A percentile compares a stretch with the other conserved stretches of the same genome.
Conservation (phyloP, 2,113 vertebrate species). For the pig (Sus scrofa) region T2T-Sscrofa CM000824.6:62041001-62041500, state of each 20-base stretch:
- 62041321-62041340: background rate
- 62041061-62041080: slow-evolving; percentile 20
- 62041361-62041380: background rate
- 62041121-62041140: background rate
- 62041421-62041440: background rate
- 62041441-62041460: background rate
- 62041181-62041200: background rate
- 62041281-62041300: background rate
- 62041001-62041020: background rate
- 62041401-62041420: background rate
- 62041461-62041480: background rate
- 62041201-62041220: background rate
- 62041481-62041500: background rate
- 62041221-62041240: background rate
- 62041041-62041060: slow-evolving; percentile 33
- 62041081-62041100: slow-evolving; percentile 38
- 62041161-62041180: background rate
- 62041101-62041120: slow-evolving; percentile 23
- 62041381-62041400: background rate
- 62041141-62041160: background rate
- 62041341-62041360: background rate
- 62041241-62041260: too few relatives aligned
- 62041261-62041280: background rate
- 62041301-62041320: background rate
- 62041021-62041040: background rate